Base-by-base conservation (phyloP, 2,797 vertebrate species). In the Gambelia wislizenii region DNA sequence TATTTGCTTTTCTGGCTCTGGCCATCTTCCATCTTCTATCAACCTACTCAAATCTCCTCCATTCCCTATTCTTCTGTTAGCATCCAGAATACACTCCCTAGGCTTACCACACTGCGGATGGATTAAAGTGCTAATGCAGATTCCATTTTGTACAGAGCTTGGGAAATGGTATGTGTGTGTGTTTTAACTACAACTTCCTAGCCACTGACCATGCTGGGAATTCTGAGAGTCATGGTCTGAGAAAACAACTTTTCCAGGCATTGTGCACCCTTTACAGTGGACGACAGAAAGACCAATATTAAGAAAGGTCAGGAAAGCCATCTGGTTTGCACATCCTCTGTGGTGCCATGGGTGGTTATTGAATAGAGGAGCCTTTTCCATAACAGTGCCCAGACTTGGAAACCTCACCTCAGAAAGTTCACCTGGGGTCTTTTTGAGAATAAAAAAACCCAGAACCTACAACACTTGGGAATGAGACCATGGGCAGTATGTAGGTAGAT, bases 1-100 rank as follows among this genome's bases (percentile, higher is more conserved):
- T 78, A 33, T 80, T 82, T 25, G 80, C 22, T 36, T 81, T 89
- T 80, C 42, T 82, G 56, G 5, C 88, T 61, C 36, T 85, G 16
- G 36, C 86, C 88, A n/a, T 81, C 82, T 54, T 64, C 72, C 42
- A 36, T 39, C 42, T 89, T 36, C 22, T 72, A 67, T 42, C 42
- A 70, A 16, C 67, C 74, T 87, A 10, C 18, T 90, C 67, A 67
- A 36, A 20, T 70, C 54, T 25, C 69, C 83, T 85, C 25, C 18
- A 56, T 36, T 47, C 7, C n/a, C 12, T 13, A 1, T n/a, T 84
- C 22, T 27, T 36, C 64, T 56, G 12, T 25, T 70, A 39, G 13
- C 22, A 47, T 84, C n/a, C n/a, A 27, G 20, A 72, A 47, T 12
- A 84, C 36, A 25, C 39, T 85, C 83, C 69, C 83, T 85, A 47